Conservation (phyloP, 1,140 invertebrate genomes). For the Drosophila tristis region DNA sequence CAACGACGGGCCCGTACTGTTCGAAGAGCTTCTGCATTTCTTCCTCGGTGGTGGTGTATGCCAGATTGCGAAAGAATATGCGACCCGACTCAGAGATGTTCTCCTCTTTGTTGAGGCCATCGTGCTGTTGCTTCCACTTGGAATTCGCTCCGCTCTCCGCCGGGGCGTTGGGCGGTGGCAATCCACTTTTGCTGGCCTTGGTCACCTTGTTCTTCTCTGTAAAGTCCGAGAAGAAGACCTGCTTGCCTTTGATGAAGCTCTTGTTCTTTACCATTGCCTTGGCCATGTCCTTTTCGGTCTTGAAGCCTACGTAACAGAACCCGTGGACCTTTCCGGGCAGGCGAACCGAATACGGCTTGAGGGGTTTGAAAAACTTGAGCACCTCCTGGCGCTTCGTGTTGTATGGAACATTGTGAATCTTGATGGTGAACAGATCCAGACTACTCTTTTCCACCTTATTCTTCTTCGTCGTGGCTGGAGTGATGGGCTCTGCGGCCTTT, state of each 20-base stretch:
- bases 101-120: conserved; percentile 90
- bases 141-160: conserved; percentile 67
- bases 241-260: conserved; percentile 92
- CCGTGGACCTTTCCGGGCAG: conserved; percentile 91
- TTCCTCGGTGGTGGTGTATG: conserved; percentile 95
- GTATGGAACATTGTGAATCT: conserved; percentile 82
- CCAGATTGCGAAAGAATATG: conserved; percentile 97
- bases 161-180: background rate
- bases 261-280: conserved; percentile 94
- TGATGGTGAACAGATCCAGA: conserved; percentile 86
- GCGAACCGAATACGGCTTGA: conserved; percentile 91
- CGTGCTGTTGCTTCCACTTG: conserved; percentile 90
- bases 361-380: conserved; percentile 91
- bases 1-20: conserved; percentile 94
- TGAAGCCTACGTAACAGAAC: conserved; percentile 96
- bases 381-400: conserved; percentile 79
- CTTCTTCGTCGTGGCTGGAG: conserved; percentile 6
- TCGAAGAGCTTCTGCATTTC: conserved; percentile 94
- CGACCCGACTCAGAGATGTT: conserved; percentile 95
- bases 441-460: conserved; percentile 57
- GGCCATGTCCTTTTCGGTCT: conserved; percentile 91
- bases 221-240: conserved; percentile 88
- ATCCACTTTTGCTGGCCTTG: conserved; percentile 81
- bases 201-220: conserved; percentile 85
- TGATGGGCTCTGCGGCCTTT: conserved; percentile 81